Percentiles rank a stretch among this genome's conserved stretches.
Conservation (phyloP, 2,888 invertebrate genomes). For the Euzophera pinguis region DNA sequence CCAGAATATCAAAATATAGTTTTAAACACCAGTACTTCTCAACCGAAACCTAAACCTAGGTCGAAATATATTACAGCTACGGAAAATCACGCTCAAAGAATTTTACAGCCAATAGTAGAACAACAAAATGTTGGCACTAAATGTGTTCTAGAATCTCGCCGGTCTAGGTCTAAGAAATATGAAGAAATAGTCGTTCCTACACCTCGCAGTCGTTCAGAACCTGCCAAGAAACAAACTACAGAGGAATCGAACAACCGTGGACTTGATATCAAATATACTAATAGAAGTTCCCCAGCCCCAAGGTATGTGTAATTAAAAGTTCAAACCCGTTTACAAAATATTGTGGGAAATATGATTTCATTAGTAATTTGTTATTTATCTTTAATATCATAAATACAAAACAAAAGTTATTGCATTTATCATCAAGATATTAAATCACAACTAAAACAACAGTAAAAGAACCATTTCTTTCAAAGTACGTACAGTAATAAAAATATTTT, state of each 20-base stretch:
- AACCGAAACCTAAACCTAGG: slow-evolving; percentile 57
- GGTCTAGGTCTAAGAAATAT: slow-evolving; percentile 44
- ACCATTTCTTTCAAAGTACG: too few species aligned
- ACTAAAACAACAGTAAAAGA: too few species aligned
- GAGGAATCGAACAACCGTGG: slow-evolving; percentile 28
- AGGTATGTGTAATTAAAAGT: not conserved
- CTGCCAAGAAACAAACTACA: slow-evolving; percentile 44
- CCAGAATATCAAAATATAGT: slow-evolving; percentile 67
- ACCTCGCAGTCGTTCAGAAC: slow-evolving; percentile 60
- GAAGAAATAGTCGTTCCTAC: slow-evolving; percentile 30
- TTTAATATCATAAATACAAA: too few species aligned
- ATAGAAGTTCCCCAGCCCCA: slow-evolving; percentile 13
- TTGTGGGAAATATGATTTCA: too few species aligned
- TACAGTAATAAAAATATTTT: not conserved
- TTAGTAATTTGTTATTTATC: too few species aligned
- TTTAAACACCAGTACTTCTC: slow-evolving; percentile 44
- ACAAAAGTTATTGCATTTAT: too few species aligned
- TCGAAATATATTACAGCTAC: slow-evolving; percentile 47
- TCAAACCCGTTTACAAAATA: not conserved
- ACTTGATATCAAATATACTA: slow-evolving; percentile 16
- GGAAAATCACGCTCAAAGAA: slow-evolving; percentile 34
- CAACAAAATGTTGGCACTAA: slow-evolving; percentile 34
- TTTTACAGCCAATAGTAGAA: slow-evolving; percentile 55
- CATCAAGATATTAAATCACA: too few species aligned
- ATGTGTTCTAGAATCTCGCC: slow-evolving; percentile 30